phyloP scores from a whole-genome alignment of 2,113 vertebrate genomes.

The Chionomys nivalis region DNA sequence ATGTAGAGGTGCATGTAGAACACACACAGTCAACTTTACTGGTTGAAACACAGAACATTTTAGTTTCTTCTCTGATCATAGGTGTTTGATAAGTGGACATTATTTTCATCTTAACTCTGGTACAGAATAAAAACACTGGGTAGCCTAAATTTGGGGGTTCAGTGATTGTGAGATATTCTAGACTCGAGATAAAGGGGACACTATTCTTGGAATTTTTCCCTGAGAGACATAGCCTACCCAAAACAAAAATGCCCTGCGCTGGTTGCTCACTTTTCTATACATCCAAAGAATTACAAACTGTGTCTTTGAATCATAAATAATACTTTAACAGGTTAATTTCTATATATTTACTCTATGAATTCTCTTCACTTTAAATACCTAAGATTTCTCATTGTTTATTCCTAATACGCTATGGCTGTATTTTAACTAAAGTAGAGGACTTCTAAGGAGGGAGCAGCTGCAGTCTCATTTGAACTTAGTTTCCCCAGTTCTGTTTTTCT shows the following conservation, averaged over 20 bases:
- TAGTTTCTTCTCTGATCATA: neutral
- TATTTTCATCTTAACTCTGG: constrained; percentile 36
- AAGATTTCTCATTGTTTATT: constrained; percentile 11
- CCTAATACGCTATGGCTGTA: neutral
- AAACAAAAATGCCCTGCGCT: neutral
- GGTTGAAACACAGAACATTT: neutral
- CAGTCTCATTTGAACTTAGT: neutral
- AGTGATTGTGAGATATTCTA: neutral
- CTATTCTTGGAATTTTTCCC: neutral
- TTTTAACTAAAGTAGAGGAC: neutral
- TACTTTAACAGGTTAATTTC: neutral
- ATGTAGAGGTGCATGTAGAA: neutral
- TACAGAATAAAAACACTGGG: neutral
- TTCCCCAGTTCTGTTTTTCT: neutral
- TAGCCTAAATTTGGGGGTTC: neutral
- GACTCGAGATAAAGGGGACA: constrained; percentile 5
- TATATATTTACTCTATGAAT: neutral
- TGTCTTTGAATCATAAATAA: neutral
- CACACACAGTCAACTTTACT: neutral
- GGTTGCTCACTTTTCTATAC: constrained; percentile 3
- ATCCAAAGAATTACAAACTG: neutral
- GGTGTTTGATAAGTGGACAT: neutral
- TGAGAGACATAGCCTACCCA: neutral
- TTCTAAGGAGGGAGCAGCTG: neutral
- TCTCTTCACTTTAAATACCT: neutral